phyloP scores from a whole-genome alignment of 2,113 vertebrate genomes.

The Acanthochromis polyacanthus region DNA sequence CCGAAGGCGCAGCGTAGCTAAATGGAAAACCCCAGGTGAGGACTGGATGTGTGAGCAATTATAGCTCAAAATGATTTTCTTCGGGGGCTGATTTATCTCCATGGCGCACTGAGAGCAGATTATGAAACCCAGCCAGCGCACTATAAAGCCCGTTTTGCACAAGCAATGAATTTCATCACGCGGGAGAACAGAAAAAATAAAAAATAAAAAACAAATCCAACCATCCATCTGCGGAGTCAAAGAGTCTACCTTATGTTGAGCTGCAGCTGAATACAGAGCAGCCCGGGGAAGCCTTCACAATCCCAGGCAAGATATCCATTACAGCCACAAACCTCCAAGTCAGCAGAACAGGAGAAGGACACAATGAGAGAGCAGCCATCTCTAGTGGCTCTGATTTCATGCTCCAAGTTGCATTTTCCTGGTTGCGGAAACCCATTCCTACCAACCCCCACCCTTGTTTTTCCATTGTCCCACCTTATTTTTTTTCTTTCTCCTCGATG shows the following conservation, averaged over 20 bases:
- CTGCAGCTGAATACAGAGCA: slow-evolving; percentile 64
- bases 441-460: slow-evolving; percentile 54
- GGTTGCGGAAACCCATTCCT: slow-evolving; percentile 19
- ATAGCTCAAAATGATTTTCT: slow-evolving; percentile 50
- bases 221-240: slow-evolving; percentile 42
- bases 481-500: slow-evolving; percentile 1
- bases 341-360: slow-evolving; percentile 68
- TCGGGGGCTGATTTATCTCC: slow-evolving; percentile 49
- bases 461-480: slow-evolving; percentile 56
- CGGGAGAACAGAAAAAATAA: neutral
- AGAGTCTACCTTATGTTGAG: slow-evolving; percentile 44
- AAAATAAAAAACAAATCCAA: slow-evolving; percentile 9
- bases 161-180: slow-evolving; percentile 70
- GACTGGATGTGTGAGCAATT: slow-evolving; percentile 46
- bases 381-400: slow-evolving; percentile 66
- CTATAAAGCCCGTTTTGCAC: slow-evolving; percentile 42
- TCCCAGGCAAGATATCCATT: slow-evolving; percentile 69
- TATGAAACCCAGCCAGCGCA: slow-evolving; percentile 34
- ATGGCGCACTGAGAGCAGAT: slow-evolving; percentile 43
- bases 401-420: slow-evolving; percentile 57
- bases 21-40: slow-evolving; percentile 39
- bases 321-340: slow-evolving; percentile 68
- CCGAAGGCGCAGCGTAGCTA: neutral
- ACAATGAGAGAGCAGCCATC: slow-evolving; percentile 53
- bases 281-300: slow-evolving; percentile 51